Percentiles rank a stretch among this genome's conserved stretches.
Evolutionary conservation across 2,797 vertebrate genomes (phyloP).

Genomic region (Gambelia wislizenii): DNA sequence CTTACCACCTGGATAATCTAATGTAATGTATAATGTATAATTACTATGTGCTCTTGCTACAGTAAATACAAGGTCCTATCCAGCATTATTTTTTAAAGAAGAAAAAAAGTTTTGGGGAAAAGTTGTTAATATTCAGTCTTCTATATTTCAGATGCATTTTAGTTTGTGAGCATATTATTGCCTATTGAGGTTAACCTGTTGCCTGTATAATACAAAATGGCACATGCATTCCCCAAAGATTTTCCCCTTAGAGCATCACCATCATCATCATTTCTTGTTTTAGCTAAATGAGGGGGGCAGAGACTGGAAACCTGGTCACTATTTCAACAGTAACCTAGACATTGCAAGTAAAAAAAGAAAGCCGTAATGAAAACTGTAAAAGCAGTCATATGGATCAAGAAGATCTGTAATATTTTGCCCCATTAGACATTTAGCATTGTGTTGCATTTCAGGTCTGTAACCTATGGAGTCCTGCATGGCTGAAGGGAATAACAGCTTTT

Average conservation of each 20-base stretch:
- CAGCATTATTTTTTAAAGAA: neutral
- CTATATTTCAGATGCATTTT: conserved; percentile 49
- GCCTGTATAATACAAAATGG: conserved; percentile 43
- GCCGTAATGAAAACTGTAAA: neutral
- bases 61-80: conserved; percentile 33
- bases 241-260: conserved; percentile 18
- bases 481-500: neutral
- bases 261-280: neutral
- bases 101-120: conserved; percentile 30
- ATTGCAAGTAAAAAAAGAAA: conserved; percentile 21
- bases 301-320: conserved; percentile 22
- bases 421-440: neutral
- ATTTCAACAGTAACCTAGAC: conserved; percentile 23
- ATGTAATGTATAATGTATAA: neutral
- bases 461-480: conserved; percentile 1
- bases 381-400: neutral
- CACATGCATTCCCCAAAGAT: conserved; percentile 36
- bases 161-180: conserved; percentile 45
- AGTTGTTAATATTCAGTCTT: conserved; percentile 56
- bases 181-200: conserved; percentile 35
- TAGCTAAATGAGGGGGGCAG: conserved; percentile 28
- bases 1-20: neutral
- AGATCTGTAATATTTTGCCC: conserved; percentile 8
- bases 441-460: conserved; percentile 4
- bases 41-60: neutral